phyloP scores from a whole-genome alignment of 1,140 invertebrate species.

The Platyscapa corneri region DNA sequence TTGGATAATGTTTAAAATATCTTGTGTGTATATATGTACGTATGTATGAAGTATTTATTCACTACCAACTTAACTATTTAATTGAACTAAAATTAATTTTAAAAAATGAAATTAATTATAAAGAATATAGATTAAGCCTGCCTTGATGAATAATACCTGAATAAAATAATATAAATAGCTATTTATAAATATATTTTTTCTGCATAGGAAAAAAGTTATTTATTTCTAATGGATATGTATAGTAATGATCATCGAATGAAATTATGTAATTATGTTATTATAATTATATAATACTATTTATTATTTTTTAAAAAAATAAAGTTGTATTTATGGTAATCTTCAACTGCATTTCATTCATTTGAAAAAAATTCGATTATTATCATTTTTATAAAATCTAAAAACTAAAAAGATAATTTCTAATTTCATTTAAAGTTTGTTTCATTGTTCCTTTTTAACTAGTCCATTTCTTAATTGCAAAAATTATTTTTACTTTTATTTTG shows the following conservation, averaged over 20 bases:
- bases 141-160: slow-evolving; percentile 39
- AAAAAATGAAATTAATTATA: slow-evolving; percentile 19
- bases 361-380: not conserved
- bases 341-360: not conserved
- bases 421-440: no score
- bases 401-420: no score
- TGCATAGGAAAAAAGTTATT: slow-evolving; percentile 27
- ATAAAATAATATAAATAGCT: slow-evolving; percentile 20
- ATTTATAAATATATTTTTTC: slow-evolving; percentile 33
- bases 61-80: slow-evolving; percentile 24
- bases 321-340: slow-evolving; percentile 30
- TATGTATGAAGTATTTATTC: slow-evolving; percentile 7
- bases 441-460: no score
- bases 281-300: slow-evolving; percentile 39
- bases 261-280: slow-evolving; percentile 24
- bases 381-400: not conserved
- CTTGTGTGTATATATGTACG: not conserved
- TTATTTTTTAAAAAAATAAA: slow-evolving; percentile 34
- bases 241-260: slow-evolving; percentile 19
- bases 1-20: slow-evolving; percentile 18
- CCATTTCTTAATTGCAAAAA: no score
- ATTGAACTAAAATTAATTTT: slow-evolving; percentile 1
- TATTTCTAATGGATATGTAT: slow-evolving; percentile 41
- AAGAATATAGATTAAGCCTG: slow-evolving; percentile 35
- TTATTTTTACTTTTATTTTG: no score